phyloP scores from a whole-genome alignment of 2,888 invertebrate genomes.

The Amphiduros pacificus region DNA sequence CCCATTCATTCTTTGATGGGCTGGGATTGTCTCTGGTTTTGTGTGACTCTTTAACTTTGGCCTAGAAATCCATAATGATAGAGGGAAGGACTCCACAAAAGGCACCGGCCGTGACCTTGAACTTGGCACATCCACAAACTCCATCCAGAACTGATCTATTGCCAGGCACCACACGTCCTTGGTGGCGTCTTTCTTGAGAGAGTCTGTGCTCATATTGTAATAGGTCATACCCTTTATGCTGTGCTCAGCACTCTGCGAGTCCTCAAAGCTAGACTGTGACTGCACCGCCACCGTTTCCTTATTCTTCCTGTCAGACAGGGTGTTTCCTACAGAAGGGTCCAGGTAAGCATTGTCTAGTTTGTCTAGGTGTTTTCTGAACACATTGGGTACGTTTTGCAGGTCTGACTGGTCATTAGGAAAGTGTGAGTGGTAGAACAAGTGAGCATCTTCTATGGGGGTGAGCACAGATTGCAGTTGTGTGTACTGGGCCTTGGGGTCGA shows the following conservation, averaged over 20 bases:
- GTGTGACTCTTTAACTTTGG: neutral
- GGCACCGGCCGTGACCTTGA: slow-evolving; percentile 57
- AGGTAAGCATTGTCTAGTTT: slow-evolving; percentile 43
- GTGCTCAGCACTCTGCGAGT: neutral
- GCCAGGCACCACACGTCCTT: slow-evolving; percentile 84
- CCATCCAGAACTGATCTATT: slow-evolving; percentile 90
- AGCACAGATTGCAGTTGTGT: slow-evolving; percentile 21
- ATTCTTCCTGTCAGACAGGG: slow-evolving; percentile 22
- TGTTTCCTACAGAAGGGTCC: slow-evolving; percentile 35
- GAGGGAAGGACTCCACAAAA: slow-evolving; percentile 71
- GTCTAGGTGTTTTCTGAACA: slow-evolving; percentile 34
- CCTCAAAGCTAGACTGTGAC: neutral
- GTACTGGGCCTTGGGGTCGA: slow-evolving; percentile 64
- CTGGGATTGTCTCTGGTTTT: neutral
- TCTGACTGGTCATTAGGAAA: slow-evolving; percentile 41
- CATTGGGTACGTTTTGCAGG: slow-evolving; percentile 28
- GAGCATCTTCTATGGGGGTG: slow-evolving; percentile 15
- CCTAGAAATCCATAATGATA: slow-evolving; percentile 69
- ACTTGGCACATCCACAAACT: slow-evolving; percentile 83
- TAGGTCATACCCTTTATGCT: neutral
- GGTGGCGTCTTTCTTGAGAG: slow-evolving; percentile 60
- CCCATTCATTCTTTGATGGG: neutral
- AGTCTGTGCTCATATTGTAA: slow-evolving; percentile 18
- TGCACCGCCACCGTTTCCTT: neutral
- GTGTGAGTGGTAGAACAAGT: slow-evolving; percentile 14